Evolutionary conservation across 2,888 invertebrate genomes (phyloP), one percentile per base, ranked within the genome.

Genomic region (Dynastes maya): DNA sequence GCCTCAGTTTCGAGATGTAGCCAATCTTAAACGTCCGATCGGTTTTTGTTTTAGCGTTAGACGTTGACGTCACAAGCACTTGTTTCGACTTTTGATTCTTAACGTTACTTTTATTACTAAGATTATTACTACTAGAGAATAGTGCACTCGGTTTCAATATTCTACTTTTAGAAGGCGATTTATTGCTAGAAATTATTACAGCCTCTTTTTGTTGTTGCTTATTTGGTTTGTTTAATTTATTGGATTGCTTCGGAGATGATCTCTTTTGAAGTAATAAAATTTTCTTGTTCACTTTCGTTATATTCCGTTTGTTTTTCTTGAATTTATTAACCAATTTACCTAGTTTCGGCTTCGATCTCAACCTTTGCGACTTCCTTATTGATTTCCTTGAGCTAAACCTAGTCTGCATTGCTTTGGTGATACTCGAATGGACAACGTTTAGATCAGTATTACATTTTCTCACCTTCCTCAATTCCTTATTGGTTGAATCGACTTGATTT

Each of bases 1-100:
- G 74, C 68, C 79, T 49, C 13, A 79, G 70, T 37, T 76, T 79
- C 51, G 76, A 49, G 22, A 79, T 49, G 22, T 79, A 70, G 3
- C 68, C 76, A 9, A 79, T 51, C 22, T 53, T 76, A 45, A 79
- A 76, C 76, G 76, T 49, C 61, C 22, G n/a, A 55, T 77, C 37
- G 27, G 58, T 22, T 58, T 68, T 58, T 2, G 27, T 27, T 61
- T 58, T 16, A 13, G 22, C 2, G 40, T 16, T 58, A 16, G 55
- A 58, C 16, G 55, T 22, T 58, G 58, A 55, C 51, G 70, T n/a
- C 55, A 67, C 65, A 11, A 16, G 29, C 72, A 61, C 45, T 37
- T 37, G 32, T 58, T 72, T 72, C 40, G 45, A 45, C 45, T 45
- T 45, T 45, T 45, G 45, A 45, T 11, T 45, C 45, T 45, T 45